Conservation (phyloP, 2,797 vertebrate genomes). For the Neoniphon sammara region DNA sequence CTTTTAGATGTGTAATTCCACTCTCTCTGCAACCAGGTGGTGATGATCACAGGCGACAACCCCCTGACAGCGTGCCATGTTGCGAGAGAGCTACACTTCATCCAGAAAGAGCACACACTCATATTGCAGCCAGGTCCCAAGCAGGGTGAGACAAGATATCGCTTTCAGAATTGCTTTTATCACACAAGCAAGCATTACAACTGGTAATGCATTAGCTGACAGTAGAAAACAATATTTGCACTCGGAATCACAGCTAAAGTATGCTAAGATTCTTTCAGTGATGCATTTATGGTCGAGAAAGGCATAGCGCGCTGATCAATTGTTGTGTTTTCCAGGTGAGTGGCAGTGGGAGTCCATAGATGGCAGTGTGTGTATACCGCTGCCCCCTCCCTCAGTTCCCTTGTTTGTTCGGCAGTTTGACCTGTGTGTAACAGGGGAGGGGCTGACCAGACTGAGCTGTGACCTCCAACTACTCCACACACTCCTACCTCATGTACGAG, state of each 20-base stretch:
- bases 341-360: constrained; percentile 94
- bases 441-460: constrained; percentile 83
- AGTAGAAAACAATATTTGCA: neutral
- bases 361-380: constrained; percentile 78
- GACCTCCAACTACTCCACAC: constrained; percentile 80
- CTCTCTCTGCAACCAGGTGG: constrained; percentile 84
- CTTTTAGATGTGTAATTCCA: constrained; percentile 17
- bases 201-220: too few relatives aligned
- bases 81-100: constrained; percentile 93
- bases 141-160: constrained; percentile 74
- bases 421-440: constrained; percentile 93
- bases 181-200: constrained; percentile 14
- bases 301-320: constrained; percentile 8
- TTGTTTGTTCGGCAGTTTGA: constrained; percentile 83
- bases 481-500: constrained; percentile 90
- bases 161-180: neutral
- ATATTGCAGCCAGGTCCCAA: constrained; percentile 83
- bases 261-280: neutral
- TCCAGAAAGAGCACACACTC: constrained; percentile 89
- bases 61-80: constrained; percentile 96
- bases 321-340: constrained; percentile 72
- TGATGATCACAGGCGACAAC: constrained; percentile 98
- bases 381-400: constrained; percentile 73
- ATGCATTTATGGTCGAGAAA: neutral
- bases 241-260: neutral